Evolutionary conservation across 2,888 invertebrate genomes (phyloP), one percentile per base, ranked within the genome.

Genomic region (Stramonita haemastoma): DNA sequence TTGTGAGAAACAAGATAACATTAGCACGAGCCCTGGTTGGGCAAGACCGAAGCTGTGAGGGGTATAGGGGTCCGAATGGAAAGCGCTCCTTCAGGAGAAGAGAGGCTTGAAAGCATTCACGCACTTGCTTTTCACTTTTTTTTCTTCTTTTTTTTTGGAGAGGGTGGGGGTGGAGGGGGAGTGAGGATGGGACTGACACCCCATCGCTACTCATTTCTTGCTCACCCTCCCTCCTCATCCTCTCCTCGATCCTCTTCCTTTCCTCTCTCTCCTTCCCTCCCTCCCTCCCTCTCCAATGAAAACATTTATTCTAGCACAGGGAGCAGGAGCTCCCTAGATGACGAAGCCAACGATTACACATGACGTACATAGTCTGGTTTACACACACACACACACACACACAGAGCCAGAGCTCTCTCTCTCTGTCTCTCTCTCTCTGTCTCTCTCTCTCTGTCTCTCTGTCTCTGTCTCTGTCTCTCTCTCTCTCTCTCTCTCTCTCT

Each of bases 1-100:
- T 73, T 60, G 36, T 73, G 87, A 87, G 60, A 70, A 87, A 66
- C 66, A 87, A 66, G 87, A 87, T 87, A 70, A 87, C 70, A 70
- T 34, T 87, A 70, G 70, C 70, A 29, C 34, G 87, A 46, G 6
- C 46, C 26, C 81, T 81, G 22, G 81, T 81, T 81, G 81, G 81
- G 81, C 81, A 46, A 66, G 66, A 17, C 66, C 2, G 4, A 26
- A 15, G 36, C 34, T 60, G 66, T 8, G 46, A 46, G 26, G 1
- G n/a, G 1, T 46, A 22, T 70, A 46, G n/a, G 60, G n/a, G 22
- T 34, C 70, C 66, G 60, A 36, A 34, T 34, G 60, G 36, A 56
- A 15, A 77, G 6, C 6, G 32, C 15, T 77, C 57, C 29, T 83
- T 32, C 60, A n/a, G 32, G 46, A 56, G 13, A 17, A 5, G 46